phyloP scores from a whole-genome alignment of 2,113 vertebrate genomes.

The Physeter macrocephalus region DNA sequence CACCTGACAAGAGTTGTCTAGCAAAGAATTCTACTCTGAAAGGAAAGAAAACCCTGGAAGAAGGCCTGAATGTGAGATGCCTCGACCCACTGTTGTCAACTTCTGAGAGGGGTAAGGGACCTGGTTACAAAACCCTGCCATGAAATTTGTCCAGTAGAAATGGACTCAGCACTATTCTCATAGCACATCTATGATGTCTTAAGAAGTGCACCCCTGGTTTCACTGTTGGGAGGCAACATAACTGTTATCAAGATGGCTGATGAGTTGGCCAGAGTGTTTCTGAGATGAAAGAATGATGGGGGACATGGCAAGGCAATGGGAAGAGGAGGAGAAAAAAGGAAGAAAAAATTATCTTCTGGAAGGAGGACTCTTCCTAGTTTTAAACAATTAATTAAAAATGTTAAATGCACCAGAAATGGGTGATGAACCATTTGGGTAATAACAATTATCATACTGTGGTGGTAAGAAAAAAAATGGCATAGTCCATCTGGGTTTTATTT shows the following conservation, averaged over 20 bases:
- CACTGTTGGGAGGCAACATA: background rate
- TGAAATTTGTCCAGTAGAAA: background rate
- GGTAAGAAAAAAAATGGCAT: background rate
- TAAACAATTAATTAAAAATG: background rate
- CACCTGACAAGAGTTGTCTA: background rate
- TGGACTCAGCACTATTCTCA: background rate
- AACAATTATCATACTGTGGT: background rate
- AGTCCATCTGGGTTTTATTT: background rate
- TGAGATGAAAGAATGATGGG: background rate
- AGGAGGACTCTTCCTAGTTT: background rate
- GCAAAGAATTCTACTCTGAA: background rate
- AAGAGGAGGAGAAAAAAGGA: background rate
- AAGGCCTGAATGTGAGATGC: background rate
- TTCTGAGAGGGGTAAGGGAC: background rate
- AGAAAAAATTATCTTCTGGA: background rate
- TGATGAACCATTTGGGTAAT: background rate
- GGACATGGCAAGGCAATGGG: background rate
- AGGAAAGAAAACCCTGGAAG: background rate
- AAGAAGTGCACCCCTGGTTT: background rate
- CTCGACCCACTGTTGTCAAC: background rate
- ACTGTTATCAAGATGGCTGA: background rate
- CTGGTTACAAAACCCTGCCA: background rate
- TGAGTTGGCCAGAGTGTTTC: background rate
- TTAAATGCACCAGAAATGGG: background rate
- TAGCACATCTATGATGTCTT: background rate